Evolutionary conservation across 2,888 invertebrate genomes (phyloP), one percentile per base, ranked within the genome.

Genomic region (Dorcus hopei): DNA sequence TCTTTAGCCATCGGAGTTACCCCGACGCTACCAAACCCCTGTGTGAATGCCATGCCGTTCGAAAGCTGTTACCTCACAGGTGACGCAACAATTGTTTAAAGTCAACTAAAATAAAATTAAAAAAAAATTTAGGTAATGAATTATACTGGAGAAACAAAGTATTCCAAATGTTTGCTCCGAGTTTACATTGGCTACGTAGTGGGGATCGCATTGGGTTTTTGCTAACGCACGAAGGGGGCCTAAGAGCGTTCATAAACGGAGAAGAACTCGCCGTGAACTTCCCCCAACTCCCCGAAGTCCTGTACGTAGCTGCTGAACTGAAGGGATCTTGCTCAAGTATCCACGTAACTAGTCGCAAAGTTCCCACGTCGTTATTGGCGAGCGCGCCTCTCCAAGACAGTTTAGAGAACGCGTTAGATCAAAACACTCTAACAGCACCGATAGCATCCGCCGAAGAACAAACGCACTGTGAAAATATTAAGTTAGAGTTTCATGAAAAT

Each of bases 281-380:
- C 56, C 66, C 68, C 8, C 67, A 57, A 62, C 47, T 74, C 9
- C 68, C 72, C 1, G 77, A 77, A 14, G 88, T 87, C 79, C 87
- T 94, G 3, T 93, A 90, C 74, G 93, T 88, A 7, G 87, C 94
- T 2, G 85, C 93, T 64, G 95, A 95, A 74, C 77, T 95, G 49
- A 88, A 85, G 70, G 95, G 95, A 0, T 83, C 87, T 26, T 89
- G 91, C 1, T 87, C 87, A 63, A 87, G 89, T 52, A 86, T 95
- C 4, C 85, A 89, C 65, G 87, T 94, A 0, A 87, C 90, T 0
- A 85, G 87, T 53, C 82, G 82, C 26, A 85, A 84, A 68, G 82
- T 84, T 8, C 80, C 80, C 2, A 65, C 70, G 52, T 80, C 81
- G n/a, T 81, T 81, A 5, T 45, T 81, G 54, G 80, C 81, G 26